Percentiles rank a stretch among this genome's conserved stretches.
Conservation (phyloP, 2,113 vertebrate genomes). For the Pachycephala philippinensis region DNA sequence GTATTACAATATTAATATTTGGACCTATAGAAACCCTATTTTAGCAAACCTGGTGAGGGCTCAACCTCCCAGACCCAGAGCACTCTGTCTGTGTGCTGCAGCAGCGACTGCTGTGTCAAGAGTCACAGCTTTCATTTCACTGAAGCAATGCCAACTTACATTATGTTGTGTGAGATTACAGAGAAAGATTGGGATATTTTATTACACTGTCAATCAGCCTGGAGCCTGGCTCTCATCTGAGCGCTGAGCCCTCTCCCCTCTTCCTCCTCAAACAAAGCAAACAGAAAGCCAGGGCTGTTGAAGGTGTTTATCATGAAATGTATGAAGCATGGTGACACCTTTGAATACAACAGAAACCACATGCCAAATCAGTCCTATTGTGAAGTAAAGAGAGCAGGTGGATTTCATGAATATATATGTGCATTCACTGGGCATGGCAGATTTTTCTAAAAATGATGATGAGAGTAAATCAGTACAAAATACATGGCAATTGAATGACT, state of each 20-base stretch:
- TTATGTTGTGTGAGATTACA: slow-evolving; percentile 43
- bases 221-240: background rate
- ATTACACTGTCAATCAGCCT: slow-evolving; percentile 49
- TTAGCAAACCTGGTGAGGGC: background rate
- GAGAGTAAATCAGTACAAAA: background rate
- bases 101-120: background rate
- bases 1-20: background rate
- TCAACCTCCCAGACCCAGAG: background rate
- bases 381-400: slow-evolving; percentile 50
- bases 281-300: background rate
- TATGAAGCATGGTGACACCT: background rate
- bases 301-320: slow-evolving; percentile 22
- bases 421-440: background rate
- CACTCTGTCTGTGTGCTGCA: background rate
- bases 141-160: background rate
- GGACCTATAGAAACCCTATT: background rate
- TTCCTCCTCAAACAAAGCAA: background rate
- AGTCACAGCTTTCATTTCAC: slow-evolving; percentile 5
- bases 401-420: slow-evolving; percentile 47
- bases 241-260: background rate
- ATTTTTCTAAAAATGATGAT: background rate
- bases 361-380: slow-evolving; percentile 48
- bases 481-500: slow-evolving; percentile 21
- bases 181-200: slow-evolving; percentile 47
- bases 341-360: background rate